phyloP scores from a whole-genome alignment of 2,797 vertebrate genomes.

The Sandelia bainsii region DNA sequence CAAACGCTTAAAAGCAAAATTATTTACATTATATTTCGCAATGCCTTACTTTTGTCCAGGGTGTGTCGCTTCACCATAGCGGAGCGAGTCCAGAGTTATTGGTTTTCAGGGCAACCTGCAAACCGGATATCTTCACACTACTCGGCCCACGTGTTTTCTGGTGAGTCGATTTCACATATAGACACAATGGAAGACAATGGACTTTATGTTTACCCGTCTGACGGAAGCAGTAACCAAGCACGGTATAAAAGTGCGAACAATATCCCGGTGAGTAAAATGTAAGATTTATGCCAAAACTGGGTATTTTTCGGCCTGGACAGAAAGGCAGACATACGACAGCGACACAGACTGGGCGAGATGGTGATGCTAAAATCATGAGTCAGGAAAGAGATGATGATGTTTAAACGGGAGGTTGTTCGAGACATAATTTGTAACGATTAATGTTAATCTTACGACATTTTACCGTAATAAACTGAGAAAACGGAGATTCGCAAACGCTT shows the following conservation, averaged over 20 bases:
- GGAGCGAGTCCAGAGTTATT: conserved; percentile 30
- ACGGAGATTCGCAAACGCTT: accelerated
- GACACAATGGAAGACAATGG: conserved; percentile 79
- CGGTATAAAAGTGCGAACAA: accelerated
- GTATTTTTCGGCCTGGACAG: background rate
- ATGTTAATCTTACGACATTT: background rate
- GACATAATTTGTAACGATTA: accelerated
- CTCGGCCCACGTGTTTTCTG: conserved; percentile 80
- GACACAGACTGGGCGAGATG: background rate
- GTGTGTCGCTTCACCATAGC: conserved; percentile 37
- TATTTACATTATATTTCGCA: background rate
- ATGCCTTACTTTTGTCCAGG: conserved; percentile 47
- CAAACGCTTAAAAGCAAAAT: background rate
- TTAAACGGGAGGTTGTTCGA: background rate
- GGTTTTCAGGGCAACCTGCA: conserved; percentile 37
- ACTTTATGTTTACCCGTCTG: background rate
- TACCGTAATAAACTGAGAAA: background rate
- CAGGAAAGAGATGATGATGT: background rate
- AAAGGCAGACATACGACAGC: conserved; percentile 16
- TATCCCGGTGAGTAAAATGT: background rate
- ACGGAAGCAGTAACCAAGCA: no score
- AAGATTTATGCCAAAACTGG: background rate
- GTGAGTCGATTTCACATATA: conserved; percentile 53
- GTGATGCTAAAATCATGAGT: background rate
- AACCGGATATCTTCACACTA: conserved; percentile 74